Evolutionary conservation across 2,113 vertebrate genomes (phyloP).

Genomic region (Bujurquina vittata): DNA sequence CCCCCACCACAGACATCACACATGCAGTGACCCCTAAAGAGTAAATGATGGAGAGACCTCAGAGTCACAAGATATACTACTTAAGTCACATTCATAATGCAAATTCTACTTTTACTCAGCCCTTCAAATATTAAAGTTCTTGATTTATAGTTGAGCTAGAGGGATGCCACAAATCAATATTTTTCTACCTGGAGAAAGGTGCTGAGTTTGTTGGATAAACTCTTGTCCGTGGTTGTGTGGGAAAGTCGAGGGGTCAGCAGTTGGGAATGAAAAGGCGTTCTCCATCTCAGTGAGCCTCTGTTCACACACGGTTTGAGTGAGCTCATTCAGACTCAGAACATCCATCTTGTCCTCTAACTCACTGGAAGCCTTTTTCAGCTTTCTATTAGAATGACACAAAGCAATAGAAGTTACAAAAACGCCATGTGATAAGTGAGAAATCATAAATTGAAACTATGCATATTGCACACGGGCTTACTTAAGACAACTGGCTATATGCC

Average conservation of each 20-base stretch:
- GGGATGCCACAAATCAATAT: not conserved
- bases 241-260: constrained; percentile 56
- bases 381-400: constrained; percentile 73
- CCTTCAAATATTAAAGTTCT: not conserved
- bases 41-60: not conserved
- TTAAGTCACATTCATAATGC: not conserved
- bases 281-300: constrained; percentile 78
- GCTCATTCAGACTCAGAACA: constrained; percentile 78
- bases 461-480: constrained; percentile 72
- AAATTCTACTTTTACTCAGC: constrained; percentile 2
- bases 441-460: not conserved
- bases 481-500: constrained; percentile 81
- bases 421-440: not conserved
- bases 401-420: not conserved
- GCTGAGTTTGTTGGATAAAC: constrained; percentile 80
- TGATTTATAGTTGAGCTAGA: not conserved
- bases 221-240: constrained; percentile 67
- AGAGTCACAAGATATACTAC: not conserved
- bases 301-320: not conserved
- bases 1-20: constrained; percentile 80
- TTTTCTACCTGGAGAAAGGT: constrained; percentile 83
- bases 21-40: constrained; percentile 86
- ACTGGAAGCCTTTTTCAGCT: constrained; percentile 78
- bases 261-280: constrained; percentile 83
- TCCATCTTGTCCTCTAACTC: constrained; percentile 79